phyloP scores from a whole-genome alignment of 2,797 vertebrate genomes.

The Lerista edwardsae region DNA sequence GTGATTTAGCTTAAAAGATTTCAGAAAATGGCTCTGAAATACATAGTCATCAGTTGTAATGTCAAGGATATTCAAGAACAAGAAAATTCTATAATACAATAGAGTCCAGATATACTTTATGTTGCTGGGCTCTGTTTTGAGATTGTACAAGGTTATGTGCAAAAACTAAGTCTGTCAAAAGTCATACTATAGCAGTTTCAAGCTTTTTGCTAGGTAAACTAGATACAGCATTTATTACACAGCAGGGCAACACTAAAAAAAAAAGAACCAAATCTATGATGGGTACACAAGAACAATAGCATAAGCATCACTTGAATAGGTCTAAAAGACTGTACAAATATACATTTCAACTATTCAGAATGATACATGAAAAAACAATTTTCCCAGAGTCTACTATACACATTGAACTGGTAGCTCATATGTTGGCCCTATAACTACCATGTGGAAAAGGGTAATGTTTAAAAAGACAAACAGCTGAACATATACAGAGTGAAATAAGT shows the following conservation, averaged over 20 bases:
- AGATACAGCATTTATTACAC: constrained; percentile 93
- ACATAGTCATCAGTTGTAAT: constrained; percentile 78
- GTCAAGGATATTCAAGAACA: constrained; percentile 83
- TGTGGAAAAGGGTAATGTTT: constrained; percentile 69
- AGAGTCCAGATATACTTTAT: constrained; percentile 86
- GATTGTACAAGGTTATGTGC: constrained; percentile 92
- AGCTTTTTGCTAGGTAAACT: constrained; percentile 92
- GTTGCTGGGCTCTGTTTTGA: constrained; percentile 84
- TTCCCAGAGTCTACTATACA: constrained; percentile 81
- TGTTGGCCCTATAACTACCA: constrained; percentile 73
- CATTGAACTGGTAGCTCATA: constrained; percentile 73
- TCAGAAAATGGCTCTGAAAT: constrained; percentile 83
- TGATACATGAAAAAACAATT: constrained; percentile 86
- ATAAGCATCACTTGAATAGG: constrained; percentile 90
- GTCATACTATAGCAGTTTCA: constrained; percentile 91
- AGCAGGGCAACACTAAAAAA: constrained; percentile 92
- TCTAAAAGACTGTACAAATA: constrained; percentile 99
- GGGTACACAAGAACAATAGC: constrained; percentile 88
- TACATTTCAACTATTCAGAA: constrained; percentile 92
- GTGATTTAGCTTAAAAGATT: constrained; percentile 83
- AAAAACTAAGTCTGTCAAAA: constrained; percentile 92
- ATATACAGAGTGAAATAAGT: constrained; percentile 73
- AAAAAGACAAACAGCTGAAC: constrained; percentile 75
- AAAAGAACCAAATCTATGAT: constrained; percentile 87
- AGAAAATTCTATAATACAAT: constrained; percentile 86